These are phyloP conservation scores for Euzetes globulus DNA, from an alignment of 2,888 invertebrate genomes.

Conservation along the genomic window DNA sequence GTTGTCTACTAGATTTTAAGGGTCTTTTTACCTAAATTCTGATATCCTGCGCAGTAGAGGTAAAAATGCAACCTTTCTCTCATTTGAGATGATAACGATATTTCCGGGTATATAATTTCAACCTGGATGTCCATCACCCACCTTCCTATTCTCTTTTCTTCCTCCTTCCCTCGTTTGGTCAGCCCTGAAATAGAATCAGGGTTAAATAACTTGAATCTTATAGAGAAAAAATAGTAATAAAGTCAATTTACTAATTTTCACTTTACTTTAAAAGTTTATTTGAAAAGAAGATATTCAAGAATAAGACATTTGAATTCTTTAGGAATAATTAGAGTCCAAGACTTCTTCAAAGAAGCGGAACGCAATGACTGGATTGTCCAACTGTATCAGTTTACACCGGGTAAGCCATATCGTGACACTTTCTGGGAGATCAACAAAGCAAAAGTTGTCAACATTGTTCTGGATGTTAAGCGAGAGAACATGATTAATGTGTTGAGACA, in stretches of 20 bases:
- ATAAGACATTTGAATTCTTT: not conserved
- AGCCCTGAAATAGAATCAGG: not conserved
- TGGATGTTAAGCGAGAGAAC: constrained; percentile 42
- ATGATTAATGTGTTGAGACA: constrained; percentile 42
- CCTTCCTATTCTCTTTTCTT: no score
- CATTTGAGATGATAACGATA: no score
- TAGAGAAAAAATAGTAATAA: no score
- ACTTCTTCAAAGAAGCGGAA: constrained; percentile 42
- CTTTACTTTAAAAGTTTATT: not conserved
- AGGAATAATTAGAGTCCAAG: constrained; percentile 42
- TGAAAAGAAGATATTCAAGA: not conserved
- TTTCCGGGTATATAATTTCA: no score
- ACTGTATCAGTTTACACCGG: constrained; percentile 41
- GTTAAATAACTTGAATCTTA: no score
- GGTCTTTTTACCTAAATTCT: no score
- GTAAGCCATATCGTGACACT: constrained; percentile 41
- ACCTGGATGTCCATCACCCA: no score
- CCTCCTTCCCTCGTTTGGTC: not conserved
- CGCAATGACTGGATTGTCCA: constrained; percentile 41
- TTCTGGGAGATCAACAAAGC: constrained; percentile 42
- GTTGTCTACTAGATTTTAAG: no score
- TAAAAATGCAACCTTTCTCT: no score
- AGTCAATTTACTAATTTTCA: no score
- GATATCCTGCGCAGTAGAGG: no score
- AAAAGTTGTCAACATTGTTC: constrained; percentile 38